These are phyloP conservation scores for Sciaenops ocellatus DNA, from an alignment of 2,797 vertebrate species.

Conservation along the genomic window DNA sequence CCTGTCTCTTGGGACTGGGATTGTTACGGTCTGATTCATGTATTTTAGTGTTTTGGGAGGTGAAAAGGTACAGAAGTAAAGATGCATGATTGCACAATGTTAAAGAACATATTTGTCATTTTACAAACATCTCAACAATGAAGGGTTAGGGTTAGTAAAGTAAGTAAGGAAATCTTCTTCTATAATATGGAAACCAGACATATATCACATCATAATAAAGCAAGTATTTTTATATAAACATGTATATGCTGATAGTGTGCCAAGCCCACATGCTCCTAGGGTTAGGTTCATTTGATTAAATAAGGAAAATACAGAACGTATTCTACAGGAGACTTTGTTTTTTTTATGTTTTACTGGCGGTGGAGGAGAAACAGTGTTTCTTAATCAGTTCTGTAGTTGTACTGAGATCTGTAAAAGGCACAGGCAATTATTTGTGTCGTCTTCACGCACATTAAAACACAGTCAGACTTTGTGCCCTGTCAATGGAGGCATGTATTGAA, in stretches of 20 bases:
- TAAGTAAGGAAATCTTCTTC: too few species aligned
- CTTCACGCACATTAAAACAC: constrained; percentile 52
- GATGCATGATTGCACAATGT: not conserved
- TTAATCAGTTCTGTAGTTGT: constrained; percentile 14
- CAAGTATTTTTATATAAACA: constrained; percentile 1
- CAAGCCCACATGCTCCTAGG: constrained; percentile 7
- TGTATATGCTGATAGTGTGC: not conserved
- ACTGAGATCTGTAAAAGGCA: constrained; percentile 25
- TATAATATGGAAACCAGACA: not conserved
- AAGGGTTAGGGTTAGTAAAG: not conserved
- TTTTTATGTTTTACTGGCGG: constrained; percentile 27
- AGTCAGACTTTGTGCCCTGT: constrained; percentile 30
- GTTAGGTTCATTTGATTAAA: constrained; percentile 31
- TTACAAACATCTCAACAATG: not conserved
- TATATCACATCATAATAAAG: not conserved
- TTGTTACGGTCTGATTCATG: not conserved
- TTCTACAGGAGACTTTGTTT: not conserved
- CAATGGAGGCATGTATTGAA: constrained; percentile 37
- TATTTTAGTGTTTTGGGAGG: not conserved
- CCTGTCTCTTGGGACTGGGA: not conserved
- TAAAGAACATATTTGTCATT: not conserved
- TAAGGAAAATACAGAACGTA: not conserved
- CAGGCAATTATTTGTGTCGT: constrained; percentile 54
- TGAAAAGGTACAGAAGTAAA: not conserved
- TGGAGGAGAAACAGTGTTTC: constrained; percentile 25